Evolutionary conservation across 2,797 vertebrate genomes (phyloP), one percentile per base, ranked within the genome.

Genomic region (Crenuchus spilurus): DNA sequence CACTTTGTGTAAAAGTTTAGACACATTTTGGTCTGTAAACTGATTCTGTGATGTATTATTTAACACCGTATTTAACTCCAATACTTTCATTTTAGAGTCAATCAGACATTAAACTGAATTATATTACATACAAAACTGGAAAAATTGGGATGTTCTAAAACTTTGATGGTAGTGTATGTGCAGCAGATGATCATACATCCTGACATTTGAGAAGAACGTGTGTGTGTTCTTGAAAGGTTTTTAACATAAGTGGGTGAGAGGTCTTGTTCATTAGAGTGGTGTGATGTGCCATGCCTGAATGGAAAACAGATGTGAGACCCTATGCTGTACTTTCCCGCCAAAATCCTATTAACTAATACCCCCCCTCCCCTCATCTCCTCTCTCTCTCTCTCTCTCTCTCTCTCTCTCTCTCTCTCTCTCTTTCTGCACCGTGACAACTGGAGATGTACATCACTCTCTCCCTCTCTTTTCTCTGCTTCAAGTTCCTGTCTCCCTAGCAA

Each of bases 401-500:
- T 39, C 54, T 48, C 28, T 48, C 44, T 75, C 5, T 58, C 60
- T 61, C 41, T 65, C 71, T 55, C 49, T 74, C 71, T 61, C 44
- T 65, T 51, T 66, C 67, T 69, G 28, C n/a, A 73, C 28, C 60
- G 30, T 64, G 60, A 46, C 74, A 78, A 67, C 52, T 72, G 9
- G n/a, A 65, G 31, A 22, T 68, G 20, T 54, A 41, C 46, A 33
- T 16, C 55, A 28, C 72, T 35, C 54, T 22, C 20, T 54, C 66
- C 30, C 52, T 75, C 68, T 57, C 54, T 63, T 41, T 72, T 24
- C 52, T 75, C 68, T 57, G 62, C 68, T 41, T 72, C 73, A 75
- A 75, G 72, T 67, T 75, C 67, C 44, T 64, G 68, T 79, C 76
- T 76, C 76, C 76, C 18, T 79, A 73, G 74, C 80, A 82, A 82